Base-by-base conservation (phyloP, 2,797 vertebrate species). In the Acipenser oxyrinchus region DNA sequence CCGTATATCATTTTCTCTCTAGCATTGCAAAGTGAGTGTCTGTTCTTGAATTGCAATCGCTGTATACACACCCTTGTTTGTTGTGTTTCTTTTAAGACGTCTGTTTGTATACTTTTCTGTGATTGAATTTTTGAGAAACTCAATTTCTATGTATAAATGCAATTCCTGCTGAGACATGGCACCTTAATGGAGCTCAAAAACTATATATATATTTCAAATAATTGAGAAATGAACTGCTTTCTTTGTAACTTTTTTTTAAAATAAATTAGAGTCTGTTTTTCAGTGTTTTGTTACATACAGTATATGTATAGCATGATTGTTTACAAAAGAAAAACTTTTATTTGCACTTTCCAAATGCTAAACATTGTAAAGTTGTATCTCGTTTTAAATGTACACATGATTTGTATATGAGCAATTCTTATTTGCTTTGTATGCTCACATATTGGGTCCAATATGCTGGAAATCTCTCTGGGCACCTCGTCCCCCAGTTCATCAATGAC, bases 311-410 rank as follows among this genome's bases (percentile, higher is more conserved):
- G 92, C 91, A 91, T 93, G 91, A 87, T 82, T 93, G 88, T 93
- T 91, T 94, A 89, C 90, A 88, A 77, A 77, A 84, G 37, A 37
- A 37, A 37, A 37, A 37, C 3, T 37, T 18, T 79, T 73, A 87
- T 94, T 94, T 95, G 94, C 94, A 96, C 95, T 95, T 96, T 93
- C 88, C 90, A 89, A 90, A 90, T 89, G 91, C 89, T 90, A 86
- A 63, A 81, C 88, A 90, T 94, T 92, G 89, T 95, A 93, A 91
- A 37, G 3, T 37, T 37, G 37, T 37, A 86, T 85, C 77, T 82
- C 78, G 91, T 87, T 92, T 93, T 93, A 90, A 90, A 86, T 90
- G 88, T 86, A 86, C 86, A 87, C 82, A 84, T 88, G 84, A 87
- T 91, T 91, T 97, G 93, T 98, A 95, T 79, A 93, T 93, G 93